Base-by-base conservation (phyloP, 2,797 vertebrate species). In the Adelosebastes latens region DNA sequence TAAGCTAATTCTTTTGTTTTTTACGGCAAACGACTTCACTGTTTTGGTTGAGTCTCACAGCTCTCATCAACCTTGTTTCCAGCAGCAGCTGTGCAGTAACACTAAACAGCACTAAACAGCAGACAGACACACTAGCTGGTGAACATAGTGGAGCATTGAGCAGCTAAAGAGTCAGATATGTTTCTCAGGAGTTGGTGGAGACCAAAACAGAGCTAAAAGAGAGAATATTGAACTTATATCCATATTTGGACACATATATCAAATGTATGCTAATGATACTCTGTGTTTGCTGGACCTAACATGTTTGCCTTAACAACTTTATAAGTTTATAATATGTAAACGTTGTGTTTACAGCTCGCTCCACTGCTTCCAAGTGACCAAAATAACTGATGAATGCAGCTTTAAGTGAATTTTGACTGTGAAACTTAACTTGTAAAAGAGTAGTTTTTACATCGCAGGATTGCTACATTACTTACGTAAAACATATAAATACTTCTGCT, bases 341-440 rank as follows among this genome's bases (percentile, higher is more conserved):
- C 18, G 0, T 49, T 49, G 7, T 49, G 46, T 49, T 49, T 49
- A 49, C 46, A 49, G 46, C 0, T 49, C 8, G 46, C 18, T 8
- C 42, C 16, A 46, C 16, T 0, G 46, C 46, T 18, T 46, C 42
- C 16, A 46, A 46, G 16, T 46, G 46, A 49, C 46, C 46, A 49
- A 49, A 18, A 49, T 52, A 52, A 52, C 20, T 10, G 49, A n/a
- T 52, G 0, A 52, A 52, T 52, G 49, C 8, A 52, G 20, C 49
- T 52, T 2, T 10, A n/a, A 52, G 46, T 52, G 46, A 20, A 52
- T 0, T 52, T 20, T 52, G 46, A 52, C 46, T 52, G 20, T 52
- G 20, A 11, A 22, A 52, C 0, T 55, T 52, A 20, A 20, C 49
- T 52, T 52, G 0, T 0, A 52, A 52, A 52, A 0, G 6, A 46